Base-by-base conservation (phyloP, 2,888 invertebrate species). In the Cerastoderma edule region DNA sequence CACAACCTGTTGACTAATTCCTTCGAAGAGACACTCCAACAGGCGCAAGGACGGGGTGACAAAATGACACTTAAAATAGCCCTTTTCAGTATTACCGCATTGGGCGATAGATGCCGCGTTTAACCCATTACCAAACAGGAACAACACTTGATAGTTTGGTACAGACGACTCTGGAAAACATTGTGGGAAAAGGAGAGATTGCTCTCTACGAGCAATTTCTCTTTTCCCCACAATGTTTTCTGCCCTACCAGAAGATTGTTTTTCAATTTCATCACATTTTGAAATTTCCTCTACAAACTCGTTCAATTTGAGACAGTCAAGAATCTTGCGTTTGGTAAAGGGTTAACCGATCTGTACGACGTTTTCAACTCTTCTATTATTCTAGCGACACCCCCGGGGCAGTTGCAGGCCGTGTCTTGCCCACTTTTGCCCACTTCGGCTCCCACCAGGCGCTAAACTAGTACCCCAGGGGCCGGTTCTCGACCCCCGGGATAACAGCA, bases 401-500 rank as follows among this genome's bases (percentile, higher is more conserved):
- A 60, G 35, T 35, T n/a, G n/a, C n/a, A n/a, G n/a, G n/a, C n/a
- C n/a, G n/a, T n/a, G n/a, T n/a, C n/a, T n/a, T n/a, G n/a, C n/a
- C n/a, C n/a, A n/a, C n/a, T n/a, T 35, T 60, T 22, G 24, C 60
- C 60, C 39, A 24, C 39, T 60, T 13, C n/a, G 60, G 39, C 60
- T 13, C 39, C n/a, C 50, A 22, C 60, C 19, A 60, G 60, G 60
- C 33, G 60, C 60, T 32, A 60, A n/a, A 60, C 39, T 67, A 64
- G 75, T 63, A 71, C 71, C 75, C 35, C 53, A 48, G 71, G 75
- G 54, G 48, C 67, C 22, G 8, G 22, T 13, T 30, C 35, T 33
- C n/a, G 22, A 39, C 24, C 24, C 24, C 1, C 5, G 24, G 16
- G 2, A 22, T 50, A 50, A 24, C 50, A 50, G 16, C 10, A 27